A percentile compares a stretch with the other conserved stretches of the same genome.
Evolutionary conservation across 2,113 vertebrate genomes (phyloP).

Genomic region (Sterrhoptilus dennistouni): DNA sequence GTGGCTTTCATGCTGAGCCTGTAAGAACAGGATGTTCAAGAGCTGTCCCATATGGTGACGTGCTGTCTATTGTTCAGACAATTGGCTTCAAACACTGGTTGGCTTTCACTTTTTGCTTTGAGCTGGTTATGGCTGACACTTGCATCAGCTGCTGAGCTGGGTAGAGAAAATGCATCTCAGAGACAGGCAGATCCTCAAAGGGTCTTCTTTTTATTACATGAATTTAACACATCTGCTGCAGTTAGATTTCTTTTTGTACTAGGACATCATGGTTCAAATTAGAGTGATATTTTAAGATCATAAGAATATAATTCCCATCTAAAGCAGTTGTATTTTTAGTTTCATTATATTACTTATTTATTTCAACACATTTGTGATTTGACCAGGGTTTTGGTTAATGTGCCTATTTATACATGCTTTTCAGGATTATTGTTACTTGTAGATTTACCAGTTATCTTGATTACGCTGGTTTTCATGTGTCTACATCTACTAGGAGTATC

Average conservation of each 20-base stretch:
- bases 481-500: not conserved
- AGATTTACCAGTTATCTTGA: not conserved
- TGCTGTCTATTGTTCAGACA: slow-evolving; percentile 34
- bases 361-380: slow-evolving; percentile 45
- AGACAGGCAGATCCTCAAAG: not conserved
- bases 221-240: slow-evolving; percentile 64
- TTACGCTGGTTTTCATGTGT: not conserved
- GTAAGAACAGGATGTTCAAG: slow-evolving; percentile 11
- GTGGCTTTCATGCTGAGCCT: slow-evolving; percentile 17
- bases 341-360: slow-evolving; percentile 49
- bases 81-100: slow-evolving; percentile 18
- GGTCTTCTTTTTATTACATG: slow-evolving; percentile 50
- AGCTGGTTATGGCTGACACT: slow-evolving; percentile 45
- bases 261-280: slow-evolving; percentile 71
- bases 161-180: not conserved
- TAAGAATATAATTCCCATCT: slow-evolving; percentile 65
- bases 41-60: slow-evolving; percentile 8
- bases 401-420: not conserved
- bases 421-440: not conserved
- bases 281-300: slow-evolving; percentile 69
- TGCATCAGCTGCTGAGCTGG: not conserved
- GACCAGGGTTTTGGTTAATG: slow-evolving; percentile 12
- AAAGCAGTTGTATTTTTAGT: slow-evolving; percentile 52
- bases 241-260: slow-evolving; percentile 64
- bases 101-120: slow-evolving; percentile 59